A percentile compares a stretch with the other conserved stretches of the same genome.
Conservation (phyloP, 2,888 invertebrate species). For the Cheilosia vernalis region DNA sequence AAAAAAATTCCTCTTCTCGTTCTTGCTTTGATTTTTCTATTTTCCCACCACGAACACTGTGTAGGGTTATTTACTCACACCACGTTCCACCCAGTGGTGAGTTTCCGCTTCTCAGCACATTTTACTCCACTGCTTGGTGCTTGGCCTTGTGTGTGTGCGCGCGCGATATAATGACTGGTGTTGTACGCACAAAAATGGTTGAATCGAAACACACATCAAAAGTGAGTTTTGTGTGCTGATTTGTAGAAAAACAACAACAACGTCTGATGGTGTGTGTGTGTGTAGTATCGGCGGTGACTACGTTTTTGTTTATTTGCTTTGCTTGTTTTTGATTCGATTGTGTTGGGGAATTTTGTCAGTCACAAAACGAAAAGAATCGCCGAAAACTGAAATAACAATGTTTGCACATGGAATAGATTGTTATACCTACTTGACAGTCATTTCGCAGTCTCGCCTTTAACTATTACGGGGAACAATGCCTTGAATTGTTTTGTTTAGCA, state of each 20-base stretch:
- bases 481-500: background rate
- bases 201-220: conserved; percentile 30
- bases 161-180: conserved; percentile 23
- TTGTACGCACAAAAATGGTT: conserved; percentile 36
- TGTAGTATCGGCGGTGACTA: background rate
- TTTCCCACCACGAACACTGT: conserved; percentile 27
- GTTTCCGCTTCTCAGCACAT: conserved; percentile 29
- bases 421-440: background rate
- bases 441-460: background rate
- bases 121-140: conserved; percentile 20
- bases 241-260: conserved; percentile 1
- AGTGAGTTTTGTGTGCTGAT: conserved; percentile 31
- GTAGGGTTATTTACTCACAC: background rate
- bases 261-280: conserved; percentile 38
- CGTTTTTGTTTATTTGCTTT: conserved; percentile 37
- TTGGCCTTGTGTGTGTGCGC: conserved; percentile 55
- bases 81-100: conserved; percentile 49
- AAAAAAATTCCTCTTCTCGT: conserved; percentile 47
- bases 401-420: conserved; percentile 1
- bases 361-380: conserved; percentile 2
- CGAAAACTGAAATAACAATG: conserved; percentile 1
- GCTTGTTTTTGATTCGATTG: background rate
- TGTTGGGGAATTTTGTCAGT: conserved; percentile 11
- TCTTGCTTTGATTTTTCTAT: conserved; percentile 19
- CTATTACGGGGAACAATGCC: background rate